These are phyloP conservation scores for Cenopis cana DNA, from an alignment of 2,888 invertebrate species.

Conservation along the genomic window DNA sequence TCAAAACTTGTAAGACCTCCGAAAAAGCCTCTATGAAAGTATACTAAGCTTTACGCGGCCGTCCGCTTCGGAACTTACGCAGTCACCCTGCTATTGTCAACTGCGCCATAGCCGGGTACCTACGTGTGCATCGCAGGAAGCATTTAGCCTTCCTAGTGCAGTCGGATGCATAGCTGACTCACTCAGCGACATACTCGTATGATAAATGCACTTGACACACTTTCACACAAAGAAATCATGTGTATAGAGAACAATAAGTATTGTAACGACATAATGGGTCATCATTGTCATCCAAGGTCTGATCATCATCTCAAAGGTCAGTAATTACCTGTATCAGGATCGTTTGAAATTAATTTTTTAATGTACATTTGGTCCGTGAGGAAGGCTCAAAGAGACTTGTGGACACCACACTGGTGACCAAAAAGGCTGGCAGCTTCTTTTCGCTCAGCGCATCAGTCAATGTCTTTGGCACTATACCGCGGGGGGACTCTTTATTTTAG, in stretches of 20 bases:
- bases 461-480: too few species aligned
- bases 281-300: too few species aligned
- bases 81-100: neutral
- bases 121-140: slow-evolving; percentile 21
- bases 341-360: neutral
- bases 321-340: neutral
- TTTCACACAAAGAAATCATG: slow-evolving; percentile 48
- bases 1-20: too few species aligned
- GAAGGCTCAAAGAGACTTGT: too few species aligned
- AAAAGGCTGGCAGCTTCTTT: too few species aligned
- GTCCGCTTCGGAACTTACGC: neutral
- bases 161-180: slow-evolving; percentile 43
- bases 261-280: slow-evolving; percentile 11
- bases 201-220: slow-evolving; percentile 48
- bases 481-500: too few species aligned
- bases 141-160: slow-evolving; percentile 19
- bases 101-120: neutral
- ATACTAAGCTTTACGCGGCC: too few species aligned
- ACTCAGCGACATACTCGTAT: slow-evolving; percentile 30
- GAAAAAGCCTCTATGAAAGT: too few species aligned
- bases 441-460: too few species aligned
- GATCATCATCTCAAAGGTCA: slow-evolving; percentile 12
- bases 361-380: too few species aligned
- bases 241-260: slow-evolving; percentile 33
- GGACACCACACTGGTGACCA: too few species aligned